Conservation (phyloP, 2,113 vertebrate species). For the Thinocorus orbignyianus region DNA sequence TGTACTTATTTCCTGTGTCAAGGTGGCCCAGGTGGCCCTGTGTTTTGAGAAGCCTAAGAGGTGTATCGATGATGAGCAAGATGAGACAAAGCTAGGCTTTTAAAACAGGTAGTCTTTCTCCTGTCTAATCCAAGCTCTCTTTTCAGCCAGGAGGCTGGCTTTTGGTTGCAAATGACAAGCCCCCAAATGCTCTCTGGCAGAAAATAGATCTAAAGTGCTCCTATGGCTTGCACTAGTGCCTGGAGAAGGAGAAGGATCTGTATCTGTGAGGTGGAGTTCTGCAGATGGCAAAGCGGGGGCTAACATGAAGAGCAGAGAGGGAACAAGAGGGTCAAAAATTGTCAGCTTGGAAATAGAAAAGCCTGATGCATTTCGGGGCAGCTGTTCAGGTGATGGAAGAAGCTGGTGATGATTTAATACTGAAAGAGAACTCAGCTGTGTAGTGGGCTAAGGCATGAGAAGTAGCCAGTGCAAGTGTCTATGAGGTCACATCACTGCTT, state of each 20-base stretch:
- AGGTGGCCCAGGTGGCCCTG: not conserved
- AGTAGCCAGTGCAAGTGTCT: not conserved
- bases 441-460: not conserved
- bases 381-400: not conserved
- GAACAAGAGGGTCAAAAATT: not conserved
- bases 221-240: not conserved
- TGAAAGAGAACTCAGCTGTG: not conserved
- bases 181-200: not conserved
- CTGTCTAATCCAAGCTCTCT: not conserved
- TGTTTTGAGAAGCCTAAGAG: not conserved
- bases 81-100: not conserved
- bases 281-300: not conserved
- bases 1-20: not conserved
- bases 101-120: not conserved
- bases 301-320: not conserved
- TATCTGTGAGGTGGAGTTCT: not conserved
- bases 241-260: not conserved
- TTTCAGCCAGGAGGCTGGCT: not conserved
- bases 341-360: not conserved
- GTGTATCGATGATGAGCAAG: not conserved
- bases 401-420: not conserved
- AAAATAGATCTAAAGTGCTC: not conserved
- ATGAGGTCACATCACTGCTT: rapidly evolving
- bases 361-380: not conserved
- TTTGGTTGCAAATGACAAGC: not conserved